Evolutionary conservation across 2,113 vertebrate species (phyloP), one percentile per base, ranked within the genome.

Genomic region (Pao palembangensis): DNA sequence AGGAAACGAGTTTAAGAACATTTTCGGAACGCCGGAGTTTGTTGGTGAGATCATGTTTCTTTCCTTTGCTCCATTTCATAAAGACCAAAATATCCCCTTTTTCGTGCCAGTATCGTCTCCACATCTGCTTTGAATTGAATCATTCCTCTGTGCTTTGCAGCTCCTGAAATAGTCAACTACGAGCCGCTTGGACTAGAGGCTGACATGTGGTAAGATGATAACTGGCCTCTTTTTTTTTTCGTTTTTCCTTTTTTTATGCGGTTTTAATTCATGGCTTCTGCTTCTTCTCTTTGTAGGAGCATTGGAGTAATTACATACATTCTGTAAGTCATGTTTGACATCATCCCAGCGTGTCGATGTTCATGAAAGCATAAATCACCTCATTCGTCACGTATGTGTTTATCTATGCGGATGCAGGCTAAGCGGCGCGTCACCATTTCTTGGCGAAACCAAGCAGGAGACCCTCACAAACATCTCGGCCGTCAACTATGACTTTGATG

Each of bases 261-360:
- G 6, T 11, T 61, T 62, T 47, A 38, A 65, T 14, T 82, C 38
- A 71, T 25, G 46, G 18, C 17, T 57, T 51, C 2, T 48, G 48
- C 50, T 71, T 60, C 10, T 71, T 47, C 23, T 67, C 28, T 71
- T 53, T 18, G 14, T 78, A 99, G 96, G 96, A 98, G 96, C 85
- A 99, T 98, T 0, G 96, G 96, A 0, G 96, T 98, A 13, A 98
- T 98, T 87, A 98, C 96, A 0, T 98, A 98, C 69, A 98, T 99
- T 68, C 88, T 98, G 96, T 98, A 83, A 98, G 96, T 95, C 77
- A 13, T 0, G 4, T 4, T 61, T 70, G 19, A 48, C 16, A 14
- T 61, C 44, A 11, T 12, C 2, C 18, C 23, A 1, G n/a, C 4
- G 2, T 31, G 23, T 48, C 41, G 23, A 48, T 20, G 10, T 61